Evolutionary conservation across 2,797 vertebrate species (phyloP), one percentile per base, ranked within the genome.

Genomic region (Nothura maculosa): DNA sequence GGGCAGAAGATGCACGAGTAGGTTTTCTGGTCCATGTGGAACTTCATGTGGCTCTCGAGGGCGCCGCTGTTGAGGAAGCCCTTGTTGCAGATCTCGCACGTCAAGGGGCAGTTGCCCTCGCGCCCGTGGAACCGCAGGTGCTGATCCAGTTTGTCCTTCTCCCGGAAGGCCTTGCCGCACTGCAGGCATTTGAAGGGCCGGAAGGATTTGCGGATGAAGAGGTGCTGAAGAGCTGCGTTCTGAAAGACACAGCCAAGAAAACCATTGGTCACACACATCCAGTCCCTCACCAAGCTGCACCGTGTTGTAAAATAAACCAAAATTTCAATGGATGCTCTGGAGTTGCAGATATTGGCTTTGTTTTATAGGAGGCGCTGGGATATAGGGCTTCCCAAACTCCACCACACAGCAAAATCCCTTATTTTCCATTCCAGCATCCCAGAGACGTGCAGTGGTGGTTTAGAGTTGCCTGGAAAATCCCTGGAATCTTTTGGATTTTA

Each of bases 221-320:
- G 98, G 95, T 99, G 99, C 97, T 99, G 99, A 63, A 99, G 98
- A 11, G 99, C 99, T 28, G 99, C 99, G 19, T 99, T 99, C 99
- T 99, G 98, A 54, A 97, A 97, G 88, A 96, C 85, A 95, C 8
- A 89, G 36, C 43, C 12, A 54, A 40, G 52, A 86, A 15, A 12
- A 34, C 60, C n/a, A 1, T 20, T n/a, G 63, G 52, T 42, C 22
- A 38, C 18, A 10, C 0, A 2, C 5, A 12, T 0, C 16, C 60
- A 72, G 34, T 24, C 67, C 40, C 47, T 15, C 57, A 36, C 42
- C 40, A 25, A 47, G 38, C 79, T 55, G 18, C 36, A 75, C 45
- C 20, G 43, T 2, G 50, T 13, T 9, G 5, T 73, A 25, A 47
- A 14, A 47, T 22, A 57, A 87, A 34, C n/a, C 42, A n/a, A 9